Evolutionary conservation across 2,888 invertebrate species (phyloP).

Genomic region (Blomia tropicalis): DNA sequence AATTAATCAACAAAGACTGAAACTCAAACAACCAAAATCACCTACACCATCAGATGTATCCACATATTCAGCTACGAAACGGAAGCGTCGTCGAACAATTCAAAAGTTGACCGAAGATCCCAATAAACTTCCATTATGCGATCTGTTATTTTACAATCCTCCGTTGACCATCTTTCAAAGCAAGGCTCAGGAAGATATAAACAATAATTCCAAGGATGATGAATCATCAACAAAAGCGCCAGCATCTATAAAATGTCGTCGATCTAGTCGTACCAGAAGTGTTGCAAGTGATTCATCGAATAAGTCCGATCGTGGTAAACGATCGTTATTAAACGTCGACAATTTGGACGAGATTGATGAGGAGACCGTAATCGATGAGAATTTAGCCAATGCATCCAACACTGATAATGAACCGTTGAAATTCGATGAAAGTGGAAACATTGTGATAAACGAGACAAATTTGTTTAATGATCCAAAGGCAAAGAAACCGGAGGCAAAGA

Average conservation of each 20-base stretch:
- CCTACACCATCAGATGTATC: neutral
- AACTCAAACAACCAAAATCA: neutral
- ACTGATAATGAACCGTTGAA: conserved; percentile 58
- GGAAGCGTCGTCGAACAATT: neutral
- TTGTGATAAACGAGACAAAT: conserved; percentile 39
- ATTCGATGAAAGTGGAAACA: conserved; percentile 58
- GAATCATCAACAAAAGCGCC: neutral
- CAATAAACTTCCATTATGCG: conserved; percentile 61
- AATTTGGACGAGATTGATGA: neutral
- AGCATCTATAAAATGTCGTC: neutral
- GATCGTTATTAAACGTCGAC: too few species aligned
- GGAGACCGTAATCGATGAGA: neutral
- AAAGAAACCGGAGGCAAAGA: neutral
- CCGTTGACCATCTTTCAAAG: conserved; percentile 25
- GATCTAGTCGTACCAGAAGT: neutral
- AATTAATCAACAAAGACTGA: neutral
- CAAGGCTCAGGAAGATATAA: conserved; percentile 15
- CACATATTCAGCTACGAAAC: neutral
- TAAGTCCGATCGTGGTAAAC: neutral
- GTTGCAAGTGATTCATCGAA: neutral
- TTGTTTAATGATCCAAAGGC: conserved; percentile 19
- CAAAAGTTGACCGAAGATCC: neutral
- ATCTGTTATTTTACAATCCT: conserved; percentile 81
- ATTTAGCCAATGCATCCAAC: neutral
- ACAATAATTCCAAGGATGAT: neutral